Percentiles rank a stretch among this genome's conserved stretches.
phyloP scores from a whole-genome alignment of 1,140 invertebrate species.

The Bombus vancouverensis region DNA sequence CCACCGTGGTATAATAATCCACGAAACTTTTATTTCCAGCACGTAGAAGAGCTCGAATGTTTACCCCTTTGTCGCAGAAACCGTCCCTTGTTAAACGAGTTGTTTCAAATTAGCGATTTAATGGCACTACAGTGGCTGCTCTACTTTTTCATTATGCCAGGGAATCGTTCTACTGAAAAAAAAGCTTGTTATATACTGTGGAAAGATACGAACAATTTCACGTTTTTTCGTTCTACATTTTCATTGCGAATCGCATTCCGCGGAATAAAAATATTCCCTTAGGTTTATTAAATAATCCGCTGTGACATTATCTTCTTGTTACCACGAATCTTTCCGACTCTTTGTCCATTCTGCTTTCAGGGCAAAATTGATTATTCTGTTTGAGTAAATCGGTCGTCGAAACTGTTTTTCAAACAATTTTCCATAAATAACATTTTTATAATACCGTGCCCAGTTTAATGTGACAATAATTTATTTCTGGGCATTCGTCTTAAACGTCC shows the following conservation, averaged over 20 bases:
- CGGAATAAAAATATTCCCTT: neutral
- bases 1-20: neutral
- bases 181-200: neutral
- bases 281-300: slow-evolving; percentile 14
- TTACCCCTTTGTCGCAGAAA: neutral
- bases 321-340: neutral
- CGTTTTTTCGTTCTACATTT: neutral
- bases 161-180: neutral
- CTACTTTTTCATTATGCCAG: neutral
- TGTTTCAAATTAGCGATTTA: slow-evolving; percentile 1
- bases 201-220: neutral
- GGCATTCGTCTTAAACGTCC: neutral
- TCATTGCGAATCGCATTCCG: neutral
- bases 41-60: neutral
- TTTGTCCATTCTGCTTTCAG: neutral
- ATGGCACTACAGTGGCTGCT: neutral
- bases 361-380: neutral
- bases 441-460: neutral
- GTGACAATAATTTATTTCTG: neutral
- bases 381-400: neutral
- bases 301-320: neutral
- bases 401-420: neutral
- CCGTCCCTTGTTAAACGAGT: neutral
- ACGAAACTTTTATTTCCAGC: neutral
- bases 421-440: neutral